These are phyloP conservation scores for Plotosus lineatus DNA, from an alignment of 2,113 vertebrate genomes.

Conservation along the genomic window DNA sequence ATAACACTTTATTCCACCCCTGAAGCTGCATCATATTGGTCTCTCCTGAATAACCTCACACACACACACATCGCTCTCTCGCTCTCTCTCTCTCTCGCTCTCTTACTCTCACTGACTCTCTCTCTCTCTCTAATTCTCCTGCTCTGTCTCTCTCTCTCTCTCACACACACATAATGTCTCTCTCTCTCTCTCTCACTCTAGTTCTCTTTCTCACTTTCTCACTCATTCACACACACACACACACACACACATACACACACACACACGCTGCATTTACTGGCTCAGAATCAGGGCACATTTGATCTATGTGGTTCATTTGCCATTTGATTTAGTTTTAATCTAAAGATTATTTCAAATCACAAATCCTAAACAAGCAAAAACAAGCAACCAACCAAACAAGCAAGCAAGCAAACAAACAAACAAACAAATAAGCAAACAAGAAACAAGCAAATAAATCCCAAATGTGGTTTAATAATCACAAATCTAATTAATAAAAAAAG, in stretches of 20 bases:
- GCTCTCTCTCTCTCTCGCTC: neutral
- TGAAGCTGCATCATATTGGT: neutral
- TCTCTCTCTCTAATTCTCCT: neutral
- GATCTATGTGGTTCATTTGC: neutral
- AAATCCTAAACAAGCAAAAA: too few relatives aligned
- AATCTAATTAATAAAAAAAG: neutral
- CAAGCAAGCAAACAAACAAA: neutral
- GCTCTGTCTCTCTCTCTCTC: neutral
- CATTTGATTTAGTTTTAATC: neutral
- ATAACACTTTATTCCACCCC: neutral
- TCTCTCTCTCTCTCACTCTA: neutral
- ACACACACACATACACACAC: neutral
- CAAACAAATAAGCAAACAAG: neutral
- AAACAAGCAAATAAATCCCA: neutral
- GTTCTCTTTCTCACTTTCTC: neutral
- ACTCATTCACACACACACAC: neutral
- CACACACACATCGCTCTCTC: neutral
- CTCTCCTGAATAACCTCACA: neutral
- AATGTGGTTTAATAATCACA: neutral
- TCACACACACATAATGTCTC: neutral
- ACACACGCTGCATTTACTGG: neutral
- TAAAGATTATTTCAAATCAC: neutral
- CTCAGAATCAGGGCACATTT: neutral
- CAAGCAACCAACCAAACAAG: neutral
- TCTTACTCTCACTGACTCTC: neutral